phyloP scores from a whole-genome alignment of 1,140 invertebrate species.

The Chelonus insularis region DNA sequence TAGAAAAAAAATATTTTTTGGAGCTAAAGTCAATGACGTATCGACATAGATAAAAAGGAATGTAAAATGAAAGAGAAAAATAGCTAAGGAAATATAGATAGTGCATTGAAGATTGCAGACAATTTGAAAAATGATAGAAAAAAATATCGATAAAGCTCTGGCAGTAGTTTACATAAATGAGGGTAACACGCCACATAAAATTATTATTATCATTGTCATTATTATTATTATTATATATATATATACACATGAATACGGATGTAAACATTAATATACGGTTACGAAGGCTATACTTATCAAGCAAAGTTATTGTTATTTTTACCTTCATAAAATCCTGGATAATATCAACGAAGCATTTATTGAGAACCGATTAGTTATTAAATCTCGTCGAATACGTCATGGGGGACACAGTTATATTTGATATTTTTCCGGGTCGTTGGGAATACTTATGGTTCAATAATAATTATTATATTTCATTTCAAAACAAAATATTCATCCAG shows the following conservation, averaged over 20 bases:
- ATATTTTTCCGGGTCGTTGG: no score
- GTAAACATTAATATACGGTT: slow-evolving; percentile 16
- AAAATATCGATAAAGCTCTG: no score
- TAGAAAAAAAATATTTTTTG: neutral
- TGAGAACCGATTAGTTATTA: slow-evolving; percentile 59
- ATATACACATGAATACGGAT: slow-evolving; percentile 12
- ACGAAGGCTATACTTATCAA: slow-evolving; percentile 32
- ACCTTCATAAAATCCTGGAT: slow-evolving; percentile 62
- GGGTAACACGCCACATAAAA: no score
- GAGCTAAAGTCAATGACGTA: neutral
- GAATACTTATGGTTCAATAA: no score
- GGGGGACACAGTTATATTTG: no score
- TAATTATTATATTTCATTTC: no score
- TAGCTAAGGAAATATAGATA: slow-evolving; percentile 21
- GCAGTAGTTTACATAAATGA: no score
- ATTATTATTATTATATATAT: no score
- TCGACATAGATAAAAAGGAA: slow-evolving; percentile 9
- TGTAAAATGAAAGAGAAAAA: slow-evolving; percentile 22
- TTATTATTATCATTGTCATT: no score
- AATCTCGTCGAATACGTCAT: slow-evolving; percentile 37
- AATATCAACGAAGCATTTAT: slow-evolving; percentile 60
- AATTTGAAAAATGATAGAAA: no score
- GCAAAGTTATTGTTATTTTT: slow-evolving; percentile 51
- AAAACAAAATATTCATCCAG: no score
- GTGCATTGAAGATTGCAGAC: no score